phyloP scores from a whole-genome alignment of 2,113 vertebrate genomes.

The Mobula birostris region DNA sequence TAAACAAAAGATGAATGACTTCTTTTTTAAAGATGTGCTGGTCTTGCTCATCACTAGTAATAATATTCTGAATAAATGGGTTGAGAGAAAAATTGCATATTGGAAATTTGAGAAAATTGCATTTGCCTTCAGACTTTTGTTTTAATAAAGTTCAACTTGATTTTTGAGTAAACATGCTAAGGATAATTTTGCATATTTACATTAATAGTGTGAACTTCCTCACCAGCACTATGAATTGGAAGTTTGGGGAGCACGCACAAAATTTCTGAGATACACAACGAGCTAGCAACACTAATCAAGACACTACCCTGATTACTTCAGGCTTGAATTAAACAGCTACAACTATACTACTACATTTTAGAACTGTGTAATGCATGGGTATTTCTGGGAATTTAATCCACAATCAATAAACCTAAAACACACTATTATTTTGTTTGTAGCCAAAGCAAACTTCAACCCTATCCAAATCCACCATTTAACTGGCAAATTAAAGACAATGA shows the following conservation, averaged over 20 bases:
- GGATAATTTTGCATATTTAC: not conserved
- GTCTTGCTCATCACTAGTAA: not conserved
- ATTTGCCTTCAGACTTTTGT: not conserved
- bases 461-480: not conserved
- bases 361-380: not conserved
- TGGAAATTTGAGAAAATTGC: not conserved
- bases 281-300: not conserved
- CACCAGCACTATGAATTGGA: not conserved
- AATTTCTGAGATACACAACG: not conserved
- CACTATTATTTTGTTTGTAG: not conserved
- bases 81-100: not conserved
- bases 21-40: not conserved
- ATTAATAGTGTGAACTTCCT: not conserved
- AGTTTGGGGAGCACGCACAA: not conserved
- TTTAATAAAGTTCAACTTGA: not conserved
- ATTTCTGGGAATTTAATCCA: not conserved
- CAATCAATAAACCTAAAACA: not conserved
- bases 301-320: not conserved
- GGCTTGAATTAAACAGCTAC: not conserved
- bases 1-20: not conserved
- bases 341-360: not conserved
- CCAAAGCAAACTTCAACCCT: not conserved
- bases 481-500: not conserved
- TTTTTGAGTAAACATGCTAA: not conserved
- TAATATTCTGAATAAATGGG: not conserved